Conservation (phyloP, 2,113 vertebrate species). For the Pelecanoides urinatrix region DNA sequence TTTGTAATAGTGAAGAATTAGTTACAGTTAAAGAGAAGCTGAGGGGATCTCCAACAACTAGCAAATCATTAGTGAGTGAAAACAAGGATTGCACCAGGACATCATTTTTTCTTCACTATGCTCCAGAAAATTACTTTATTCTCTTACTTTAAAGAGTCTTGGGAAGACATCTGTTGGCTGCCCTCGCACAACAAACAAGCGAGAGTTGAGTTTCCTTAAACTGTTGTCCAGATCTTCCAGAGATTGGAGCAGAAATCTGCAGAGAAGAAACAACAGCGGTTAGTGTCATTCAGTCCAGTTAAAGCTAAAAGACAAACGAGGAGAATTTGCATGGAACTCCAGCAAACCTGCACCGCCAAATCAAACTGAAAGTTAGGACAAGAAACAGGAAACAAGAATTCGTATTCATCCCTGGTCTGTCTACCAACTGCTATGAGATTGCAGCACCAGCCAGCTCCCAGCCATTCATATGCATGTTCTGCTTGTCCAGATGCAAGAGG, state of each 20-base stretch:
- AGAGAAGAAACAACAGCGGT: background rate
- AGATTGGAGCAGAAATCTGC: constrained; percentile 92
- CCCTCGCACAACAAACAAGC: constrained; percentile 92
- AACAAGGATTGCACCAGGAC: background rate
- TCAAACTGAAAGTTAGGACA: background rate
- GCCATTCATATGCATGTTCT: background rate
- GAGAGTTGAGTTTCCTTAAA: constrained; percentile 91
- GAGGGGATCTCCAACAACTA: background rate
- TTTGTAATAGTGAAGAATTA: background rate
- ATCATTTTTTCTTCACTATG: background rate
- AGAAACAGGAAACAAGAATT: background rate
- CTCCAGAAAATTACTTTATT: background rate
- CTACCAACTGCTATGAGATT: background rate
- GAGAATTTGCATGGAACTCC: background rate
- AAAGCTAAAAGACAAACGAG: background rate
- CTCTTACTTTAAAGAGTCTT: constrained; percentile 90
- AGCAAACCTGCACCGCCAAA: background rate
- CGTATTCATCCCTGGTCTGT: background rate
- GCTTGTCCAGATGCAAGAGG: background rate
- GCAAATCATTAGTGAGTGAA: background rate
- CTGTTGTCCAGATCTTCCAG: constrained; percentile 93
- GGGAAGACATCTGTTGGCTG: constrained; percentile 96
- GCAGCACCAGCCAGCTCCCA: background rate
- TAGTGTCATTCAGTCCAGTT: background rate
- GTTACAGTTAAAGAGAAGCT: background rate